Conservation (phyloP, 37 sponge, comb jelly and placozoan species). For the Oscarella lobularis region DNA sequence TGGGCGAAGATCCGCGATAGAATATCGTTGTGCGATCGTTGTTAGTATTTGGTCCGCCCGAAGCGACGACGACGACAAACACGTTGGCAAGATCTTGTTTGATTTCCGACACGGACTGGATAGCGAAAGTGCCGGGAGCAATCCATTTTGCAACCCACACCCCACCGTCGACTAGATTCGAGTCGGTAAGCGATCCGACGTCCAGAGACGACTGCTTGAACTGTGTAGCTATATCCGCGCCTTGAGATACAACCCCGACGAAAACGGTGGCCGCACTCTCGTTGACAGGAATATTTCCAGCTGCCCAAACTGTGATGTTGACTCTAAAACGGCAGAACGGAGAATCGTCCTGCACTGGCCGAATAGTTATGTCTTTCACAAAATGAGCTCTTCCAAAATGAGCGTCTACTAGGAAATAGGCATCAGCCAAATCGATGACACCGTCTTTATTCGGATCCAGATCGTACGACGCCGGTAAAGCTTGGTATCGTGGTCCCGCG, state of each 20-base stretch:
- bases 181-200: not conserved
- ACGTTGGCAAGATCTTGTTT: not conserved
- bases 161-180: not conserved
- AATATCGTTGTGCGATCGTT: not conserved
- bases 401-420: not conserved
- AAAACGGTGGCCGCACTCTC: not conserved
- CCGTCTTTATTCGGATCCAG: conserved; percentile 2
- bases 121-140: not conserved
- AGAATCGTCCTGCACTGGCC: not conserved
- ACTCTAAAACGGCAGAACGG: not conserved
- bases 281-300: conserved; percentile 4
- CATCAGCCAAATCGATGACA: not conserved
- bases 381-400: not conserved
- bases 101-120: not conserved
- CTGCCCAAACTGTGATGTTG: not conserved
- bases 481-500: not conserved
- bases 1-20: not conserved
- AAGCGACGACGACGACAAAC: not conserved
- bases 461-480: no score
- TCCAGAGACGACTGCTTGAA: not conserved
- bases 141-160: not conserved
- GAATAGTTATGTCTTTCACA: not conserved
- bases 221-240: not conserved
- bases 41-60: not conserved
- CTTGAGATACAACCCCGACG: not conserved